Evolutionary conservation across 2,113 vertebrate genomes (phyloP).

Genomic region (Solenodon paradoxus): DNA sequence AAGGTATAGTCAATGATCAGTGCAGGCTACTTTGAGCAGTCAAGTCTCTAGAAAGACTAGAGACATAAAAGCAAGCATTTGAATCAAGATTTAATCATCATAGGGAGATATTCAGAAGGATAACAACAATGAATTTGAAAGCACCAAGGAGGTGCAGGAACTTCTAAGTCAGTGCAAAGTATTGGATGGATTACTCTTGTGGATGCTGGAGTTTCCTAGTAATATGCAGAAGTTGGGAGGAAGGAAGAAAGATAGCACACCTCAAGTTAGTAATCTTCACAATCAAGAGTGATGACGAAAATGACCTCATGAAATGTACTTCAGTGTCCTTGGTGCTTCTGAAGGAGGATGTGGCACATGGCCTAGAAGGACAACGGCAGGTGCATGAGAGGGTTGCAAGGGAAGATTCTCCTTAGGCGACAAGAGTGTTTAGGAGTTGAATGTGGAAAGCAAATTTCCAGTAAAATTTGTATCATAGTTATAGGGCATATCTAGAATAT

Average conservation of each 20-base stretch:
- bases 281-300: not conserved
- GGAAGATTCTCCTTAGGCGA: not conserved
- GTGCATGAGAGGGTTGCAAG: not conserved
- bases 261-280: not conserved
- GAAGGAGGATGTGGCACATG: not conserved
- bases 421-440: not conserved
- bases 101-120: rapidly evolving
- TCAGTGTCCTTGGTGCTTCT: too few relatives aligned
- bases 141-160: not conserved
- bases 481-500: not conserved
- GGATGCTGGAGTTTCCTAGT: not conserved
- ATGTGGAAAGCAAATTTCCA: not conserved
- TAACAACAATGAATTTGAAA: not conserved
- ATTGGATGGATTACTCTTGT: not conserved
- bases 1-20: not conserved
- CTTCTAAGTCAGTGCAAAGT: not conserved
- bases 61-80: not conserved
- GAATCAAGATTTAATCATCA: not conserved
- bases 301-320: not conserved
- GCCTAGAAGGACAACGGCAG: too few relatives aligned
- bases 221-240: not conserved
- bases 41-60: not conserved
- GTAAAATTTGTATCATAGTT: not conserved
- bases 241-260: not conserved
- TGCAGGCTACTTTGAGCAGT: not conserved